Conservation (phyloP, 2,797 vertebrate genomes). For the Pangasius krempfi region DNA sequence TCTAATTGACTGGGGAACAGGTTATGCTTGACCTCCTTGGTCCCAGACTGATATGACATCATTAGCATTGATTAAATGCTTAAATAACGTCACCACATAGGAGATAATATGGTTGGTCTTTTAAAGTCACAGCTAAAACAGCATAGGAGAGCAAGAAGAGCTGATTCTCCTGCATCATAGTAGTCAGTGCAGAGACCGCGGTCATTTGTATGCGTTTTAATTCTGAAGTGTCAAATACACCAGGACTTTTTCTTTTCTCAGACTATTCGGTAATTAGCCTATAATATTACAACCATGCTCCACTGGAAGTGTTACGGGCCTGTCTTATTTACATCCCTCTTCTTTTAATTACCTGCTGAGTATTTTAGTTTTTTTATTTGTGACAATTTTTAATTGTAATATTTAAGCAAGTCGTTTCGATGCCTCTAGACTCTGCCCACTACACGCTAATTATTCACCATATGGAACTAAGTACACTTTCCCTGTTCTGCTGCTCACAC, state of each 20-base stretch:
- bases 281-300: background rate
- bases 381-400: background rate
- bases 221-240: background rate
- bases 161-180: background rate
- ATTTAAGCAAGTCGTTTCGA: background rate
- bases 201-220: background rate
- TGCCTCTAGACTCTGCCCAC: background rate
- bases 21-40: background rate
- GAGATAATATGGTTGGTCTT: background rate
- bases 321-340: background rate
- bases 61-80: background rate
- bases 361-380: background rate
- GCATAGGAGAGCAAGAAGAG: background rate
- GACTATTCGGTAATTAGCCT: background rate
- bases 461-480: background rate
- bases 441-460: background rate
- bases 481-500: background rate
- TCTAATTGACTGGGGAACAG: background rate
- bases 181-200: background rate
- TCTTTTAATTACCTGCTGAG: background rate
- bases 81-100: background rate
- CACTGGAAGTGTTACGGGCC: background rate
- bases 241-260: background rate
- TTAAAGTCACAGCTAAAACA: background rate
- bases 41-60: background rate